Conservation (phyloP, 2,113 vertebrate genomes). For the Raphicerus campestris region DNA sequence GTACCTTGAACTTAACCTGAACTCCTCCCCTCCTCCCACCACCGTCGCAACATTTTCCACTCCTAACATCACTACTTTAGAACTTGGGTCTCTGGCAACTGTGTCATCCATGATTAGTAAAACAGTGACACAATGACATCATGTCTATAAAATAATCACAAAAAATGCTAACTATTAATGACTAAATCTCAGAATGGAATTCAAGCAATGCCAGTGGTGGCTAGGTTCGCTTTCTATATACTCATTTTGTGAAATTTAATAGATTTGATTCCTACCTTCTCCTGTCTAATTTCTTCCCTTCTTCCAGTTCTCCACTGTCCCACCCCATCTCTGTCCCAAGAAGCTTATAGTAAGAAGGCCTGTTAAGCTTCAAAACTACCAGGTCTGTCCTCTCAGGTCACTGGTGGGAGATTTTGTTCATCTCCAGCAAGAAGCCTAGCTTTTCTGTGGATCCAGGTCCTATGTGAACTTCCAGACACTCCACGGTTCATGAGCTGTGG, state of each 20-base stretch:
- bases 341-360: slow-evolving; percentile 57
- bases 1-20: neutral
- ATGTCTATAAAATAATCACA: slow-evolving; percentile 72
- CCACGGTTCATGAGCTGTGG: neutral
- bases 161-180: slow-evolving; percentile 65
- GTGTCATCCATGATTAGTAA: slow-evolving; percentile 66
- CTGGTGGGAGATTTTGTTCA: slow-evolving; percentile 46
- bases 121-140: slow-evolving; percentile 70
- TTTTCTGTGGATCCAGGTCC: neutral
- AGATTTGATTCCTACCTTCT: neutral
- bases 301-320: neutral
- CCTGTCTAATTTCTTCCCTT: neutral
- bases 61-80: slow-evolving; percentile 32
- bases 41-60: slow-evolving; percentile 32
- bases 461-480: neutral
- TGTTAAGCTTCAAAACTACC: slow-evolving; percentile 62
- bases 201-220: slow-evolving; percentile 13
- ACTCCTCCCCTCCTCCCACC: neutral
- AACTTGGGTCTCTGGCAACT: slow-evolving; percentile 61
- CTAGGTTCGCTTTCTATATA: slow-evolving; percentile 45
- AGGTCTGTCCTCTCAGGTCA: slow-evolving; percentile 59
- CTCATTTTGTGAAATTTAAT: slow-evolving; percentile 48
- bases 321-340: neutral
- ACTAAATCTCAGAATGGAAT: slow-evolving; percentile 53
- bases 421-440: slow-evolving; percentile 40